Evolutionary conservation across 2,797 vertebrate species (phyloP).

Genomic region (Lepilemur ruficaudatus): DNA sequence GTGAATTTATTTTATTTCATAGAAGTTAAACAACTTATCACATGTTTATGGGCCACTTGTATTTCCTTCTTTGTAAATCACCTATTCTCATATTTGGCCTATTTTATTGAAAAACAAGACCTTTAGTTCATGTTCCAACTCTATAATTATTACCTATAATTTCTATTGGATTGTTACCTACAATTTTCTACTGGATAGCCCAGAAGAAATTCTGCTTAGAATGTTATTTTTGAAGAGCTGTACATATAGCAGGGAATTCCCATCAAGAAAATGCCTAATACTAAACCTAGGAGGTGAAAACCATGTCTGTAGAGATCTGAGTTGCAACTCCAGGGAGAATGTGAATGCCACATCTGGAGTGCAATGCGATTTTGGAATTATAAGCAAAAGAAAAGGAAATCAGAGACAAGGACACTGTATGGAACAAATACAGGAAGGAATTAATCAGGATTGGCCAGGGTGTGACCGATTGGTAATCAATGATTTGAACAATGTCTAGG

Average conservation of each 20-base stretch:
- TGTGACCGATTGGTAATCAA: fast-evolving
- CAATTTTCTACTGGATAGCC: neutral
- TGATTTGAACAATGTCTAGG: neutral
- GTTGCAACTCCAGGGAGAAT: neutral
- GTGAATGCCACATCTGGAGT: neutral
- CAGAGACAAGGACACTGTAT: neutral
- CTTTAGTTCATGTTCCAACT: neutral
- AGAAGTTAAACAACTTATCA: neutral
- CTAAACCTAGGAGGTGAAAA: neutral
- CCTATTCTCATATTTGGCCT: neutral
- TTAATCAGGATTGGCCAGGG: neutral
- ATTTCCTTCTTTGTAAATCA: neutral
- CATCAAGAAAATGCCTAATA: neutral
- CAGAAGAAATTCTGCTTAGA: neutral
- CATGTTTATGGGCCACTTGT: neutral
- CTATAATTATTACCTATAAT: neutral
- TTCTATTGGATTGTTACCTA: neutral
- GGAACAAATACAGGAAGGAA: neutral
- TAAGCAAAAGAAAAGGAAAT: neutral
- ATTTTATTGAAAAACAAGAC: neutral
- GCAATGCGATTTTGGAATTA: neutral
- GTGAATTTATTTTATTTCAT: neutral
- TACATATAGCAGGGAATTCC: neutral
- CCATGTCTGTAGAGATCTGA: neutral
- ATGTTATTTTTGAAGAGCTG: neutral